Evolutionary conservation across 1,140 invertebrate species (phyloP).

Genomic region (Caenorhabditis elegans): WBcel235 BX284606.5:13556001-13556500

Average conservation of each 20-base stretch:
- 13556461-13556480: not conserved
- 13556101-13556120: constrained; percentile 18
- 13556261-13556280: not conserved
- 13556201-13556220: not conserved
- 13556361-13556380: too few relatives aligned
- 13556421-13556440: not conserved
- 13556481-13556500: constrained; percentile 33
- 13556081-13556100: not conserved
- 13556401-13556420: not conserved
- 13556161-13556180: not conserved
- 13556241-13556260: not conserved
- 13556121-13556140: constrained; percentile 7
- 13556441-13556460: not conserved
- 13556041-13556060: not conserved
- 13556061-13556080: not conserved
- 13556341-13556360: too few relatives aligned
- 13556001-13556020: constrained; percentile 19
- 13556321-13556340: not conserved
- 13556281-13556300: not conserved
- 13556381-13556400: too few relatives aligned
- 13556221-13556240: not conserved
- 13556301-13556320: not conserved
- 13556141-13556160: constrained; percentile 23
- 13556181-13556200: too few relatives aligned
- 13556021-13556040: not conserved